Conservation (phyloP, 2,797 vertebrate genomes). For the Streptopelia turtur region DNA sequence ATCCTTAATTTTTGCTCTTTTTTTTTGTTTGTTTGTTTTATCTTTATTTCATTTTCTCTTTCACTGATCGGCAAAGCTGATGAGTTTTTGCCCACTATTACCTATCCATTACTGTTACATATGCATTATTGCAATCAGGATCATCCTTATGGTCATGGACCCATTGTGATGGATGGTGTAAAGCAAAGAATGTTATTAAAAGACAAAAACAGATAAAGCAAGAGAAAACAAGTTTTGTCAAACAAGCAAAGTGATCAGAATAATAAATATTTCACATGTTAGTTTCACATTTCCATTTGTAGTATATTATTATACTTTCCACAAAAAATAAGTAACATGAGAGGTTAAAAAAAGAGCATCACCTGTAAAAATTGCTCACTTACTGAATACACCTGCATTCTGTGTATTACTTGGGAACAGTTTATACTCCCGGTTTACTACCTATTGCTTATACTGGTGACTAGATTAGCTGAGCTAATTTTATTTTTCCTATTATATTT, state of each 20-base stretch:
- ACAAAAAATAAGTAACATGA: neutral
- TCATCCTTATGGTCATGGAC: neutral
- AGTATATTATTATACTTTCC: neutral
- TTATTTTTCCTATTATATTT: neutral
- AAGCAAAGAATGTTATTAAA: neutral
- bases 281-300: neutral
- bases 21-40: neutral
- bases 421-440: neutral
- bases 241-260: neutral
- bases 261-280: neutral
- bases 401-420: neutral
- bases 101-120: neutral
- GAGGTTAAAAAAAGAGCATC: neutral
- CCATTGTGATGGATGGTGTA: neutral
- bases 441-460: neutral
- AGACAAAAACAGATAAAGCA: neutral
- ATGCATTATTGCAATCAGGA: neutral
- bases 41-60: neutral
- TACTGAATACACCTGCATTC: neutral
- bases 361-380: neutral
- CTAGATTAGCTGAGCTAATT: neutral
- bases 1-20: fast-evolving
- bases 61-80: neutral
- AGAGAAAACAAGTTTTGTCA: neutral
- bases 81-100: neutral